phyloP scores from a whole-genome alignment of 2,888 invertebrate genomes.

The Epinotia brunnichana region DNA sequence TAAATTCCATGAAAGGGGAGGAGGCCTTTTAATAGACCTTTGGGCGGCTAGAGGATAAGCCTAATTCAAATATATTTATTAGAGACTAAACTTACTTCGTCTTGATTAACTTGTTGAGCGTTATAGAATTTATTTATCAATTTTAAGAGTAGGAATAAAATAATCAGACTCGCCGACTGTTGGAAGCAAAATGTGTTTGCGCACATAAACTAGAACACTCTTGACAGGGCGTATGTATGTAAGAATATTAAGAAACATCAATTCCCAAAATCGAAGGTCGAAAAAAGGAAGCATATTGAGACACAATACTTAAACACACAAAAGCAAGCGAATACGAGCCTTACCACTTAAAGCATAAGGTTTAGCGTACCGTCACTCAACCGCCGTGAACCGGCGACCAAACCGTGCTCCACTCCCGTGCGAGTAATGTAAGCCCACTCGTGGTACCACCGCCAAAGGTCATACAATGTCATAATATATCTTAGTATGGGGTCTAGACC shows the following conservation, averaged over 20 bases:
- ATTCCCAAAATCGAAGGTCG: neutral
- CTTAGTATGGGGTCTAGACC: neutral
- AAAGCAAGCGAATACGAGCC: slow-evolving; percentile 50
- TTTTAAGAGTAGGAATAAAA: too few relatives aligned
- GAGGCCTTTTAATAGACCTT: too few relatives aligned
- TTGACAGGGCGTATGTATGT: neutral
- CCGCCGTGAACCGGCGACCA: slow-evolving; percentile 59
- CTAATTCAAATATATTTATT: too few relatives aligned
- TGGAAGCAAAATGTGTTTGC: neutral
- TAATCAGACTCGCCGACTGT: neutral
- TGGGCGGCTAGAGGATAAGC: too few relatives aligned
- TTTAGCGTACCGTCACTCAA: slow-evolving; percentile 64
- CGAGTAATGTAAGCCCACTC: slow-evolving; percentile 67
- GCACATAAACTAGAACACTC: neutral
- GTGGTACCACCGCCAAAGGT: slow-evolving; percentile 20
- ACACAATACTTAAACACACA: slow-evolving; percentile 22
- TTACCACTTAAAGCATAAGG: slow-evolving; percentile 49
- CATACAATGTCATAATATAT: neutral
- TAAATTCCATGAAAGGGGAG: too few relatives aligned
- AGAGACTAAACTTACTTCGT: too few relatives aligned
- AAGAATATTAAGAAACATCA: too few relatives aligned
- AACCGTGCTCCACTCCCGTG: slow-evolving; percentile 60
- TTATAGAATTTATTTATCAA: too few relatives aligned
- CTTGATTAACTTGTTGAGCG: too few relatives aligned
- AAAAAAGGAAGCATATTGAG: neutral